Evolutionary conservation across 2,113 vertebrate genomes (phyloP).

Genomic region (Puffinus mauretanicus): DNA sequence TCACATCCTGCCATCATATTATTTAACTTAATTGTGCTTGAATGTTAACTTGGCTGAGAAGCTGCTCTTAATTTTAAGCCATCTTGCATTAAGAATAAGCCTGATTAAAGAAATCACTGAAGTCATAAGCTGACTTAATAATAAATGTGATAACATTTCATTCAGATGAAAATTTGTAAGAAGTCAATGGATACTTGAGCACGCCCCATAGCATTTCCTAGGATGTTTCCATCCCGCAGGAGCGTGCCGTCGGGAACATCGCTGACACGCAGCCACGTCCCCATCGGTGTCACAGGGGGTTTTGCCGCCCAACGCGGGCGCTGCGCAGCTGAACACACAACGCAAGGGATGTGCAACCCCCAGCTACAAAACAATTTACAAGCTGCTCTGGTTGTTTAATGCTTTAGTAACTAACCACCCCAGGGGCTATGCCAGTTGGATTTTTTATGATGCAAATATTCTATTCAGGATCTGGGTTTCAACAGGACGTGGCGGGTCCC

Average conservation of each 20-base stretch:
- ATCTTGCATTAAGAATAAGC: not conserved
- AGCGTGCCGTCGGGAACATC: fast-evolving
- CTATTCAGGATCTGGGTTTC: not conserved
- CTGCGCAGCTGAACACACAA: not conserved
- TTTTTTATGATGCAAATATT: not conserved
- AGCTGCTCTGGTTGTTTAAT: not conserved
- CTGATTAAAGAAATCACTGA: not conserved
- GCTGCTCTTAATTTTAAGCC: conserved; percentile 33
- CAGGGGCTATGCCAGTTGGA: not conserved
- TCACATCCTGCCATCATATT: not conserved
- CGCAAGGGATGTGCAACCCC: not conserved
- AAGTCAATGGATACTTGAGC: not conserved
- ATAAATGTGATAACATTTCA: not conserved
- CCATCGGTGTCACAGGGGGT: fast-evolving
- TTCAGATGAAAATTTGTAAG: not conserved
- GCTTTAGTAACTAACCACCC: no score
- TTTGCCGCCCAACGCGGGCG: no score
- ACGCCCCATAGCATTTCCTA: not conserved
- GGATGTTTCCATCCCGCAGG: not conserved
- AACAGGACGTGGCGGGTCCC: not conserved
- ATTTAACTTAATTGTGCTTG: not conserved
- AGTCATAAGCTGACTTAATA: not conserved
- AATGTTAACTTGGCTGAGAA: not conserved
- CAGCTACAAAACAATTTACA: not conserved
- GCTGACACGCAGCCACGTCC: not conserved